phyloP scores from a whole-genome alignment of 2,113 vertebrate species.

The Elephantulus edwardii region DNA sequence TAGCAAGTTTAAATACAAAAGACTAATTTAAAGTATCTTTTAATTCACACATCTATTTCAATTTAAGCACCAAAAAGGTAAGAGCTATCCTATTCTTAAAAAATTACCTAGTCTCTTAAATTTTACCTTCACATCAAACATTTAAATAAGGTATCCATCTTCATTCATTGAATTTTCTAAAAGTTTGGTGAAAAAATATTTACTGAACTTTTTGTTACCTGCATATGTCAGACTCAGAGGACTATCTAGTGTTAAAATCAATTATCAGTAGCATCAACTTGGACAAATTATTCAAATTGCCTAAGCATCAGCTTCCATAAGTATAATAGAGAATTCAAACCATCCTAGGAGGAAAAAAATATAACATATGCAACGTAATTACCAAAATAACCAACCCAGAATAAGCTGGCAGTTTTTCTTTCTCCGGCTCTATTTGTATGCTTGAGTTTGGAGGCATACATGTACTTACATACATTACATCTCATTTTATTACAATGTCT shows the following conservation, averaged over 20 bases:
- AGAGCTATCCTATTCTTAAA: conserved; percentile 24
- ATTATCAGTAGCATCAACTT: not conserved
- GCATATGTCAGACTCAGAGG: conserved; percentile 6
- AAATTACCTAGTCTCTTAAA: not conserved
- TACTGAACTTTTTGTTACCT: not conserved
- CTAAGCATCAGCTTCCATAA: not conserved
- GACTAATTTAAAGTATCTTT: conserved; percentile 11
- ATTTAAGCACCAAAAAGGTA: not conserved
- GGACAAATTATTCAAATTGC: not conserved
- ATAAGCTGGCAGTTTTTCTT: not conserved
- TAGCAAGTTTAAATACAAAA: not conserved
- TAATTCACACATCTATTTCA: not conserved
- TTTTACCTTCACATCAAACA: not conserved
- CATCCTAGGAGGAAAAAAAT: not conserved
- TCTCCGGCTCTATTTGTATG: no score
- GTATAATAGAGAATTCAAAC: not conserved
- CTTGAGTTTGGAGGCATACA: no score
- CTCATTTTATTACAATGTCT: not conserved
- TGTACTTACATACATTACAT: not conserved
- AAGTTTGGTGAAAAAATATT: not conserved
- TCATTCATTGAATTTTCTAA: not conserved
- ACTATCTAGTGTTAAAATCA: conserved; percentile 3
- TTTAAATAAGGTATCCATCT: not conserved
- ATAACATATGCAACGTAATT: not conserved
- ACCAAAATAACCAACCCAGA: not conserved